Conservation (phyloP, 2,888 invertebrate genomes). For the Chloroclysta siterata region DNA sequence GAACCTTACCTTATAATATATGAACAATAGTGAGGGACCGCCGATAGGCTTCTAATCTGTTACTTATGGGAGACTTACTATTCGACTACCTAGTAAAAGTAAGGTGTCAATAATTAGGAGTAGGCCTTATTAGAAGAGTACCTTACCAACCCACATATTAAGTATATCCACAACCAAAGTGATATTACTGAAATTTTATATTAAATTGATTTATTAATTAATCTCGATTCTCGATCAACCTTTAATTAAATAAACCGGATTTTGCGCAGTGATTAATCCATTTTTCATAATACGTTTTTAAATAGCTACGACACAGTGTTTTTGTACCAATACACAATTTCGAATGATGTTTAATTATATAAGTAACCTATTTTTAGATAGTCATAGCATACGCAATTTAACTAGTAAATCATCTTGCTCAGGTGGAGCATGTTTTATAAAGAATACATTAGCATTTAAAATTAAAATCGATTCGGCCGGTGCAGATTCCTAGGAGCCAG, state of each 20-base stretch:
- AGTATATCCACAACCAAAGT: no score
- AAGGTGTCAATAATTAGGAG: no score
- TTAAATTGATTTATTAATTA: slow-evolving; percentile 1
- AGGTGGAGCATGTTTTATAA: slow-evolving; percentile 48
- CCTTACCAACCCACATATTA: no score
- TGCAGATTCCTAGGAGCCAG: slow-evolving; percentile 59
- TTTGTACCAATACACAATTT: slow-evolving; percentile 1
- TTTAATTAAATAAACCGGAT: slow-evolving; percentile 13
- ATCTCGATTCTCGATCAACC: neutral
- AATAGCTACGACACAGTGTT: no score
- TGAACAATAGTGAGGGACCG: no score
- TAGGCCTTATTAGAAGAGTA: no score
- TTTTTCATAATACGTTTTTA: slow-evolving; percentile 1
- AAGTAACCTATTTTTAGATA: slow-evolving; percentile 8
- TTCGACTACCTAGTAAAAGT: no score
- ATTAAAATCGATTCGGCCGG: slow-evolving; percentile 48
- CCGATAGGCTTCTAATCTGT: no score
- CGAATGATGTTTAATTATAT: neutral
- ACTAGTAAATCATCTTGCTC: slow-evolving; percentile 34
- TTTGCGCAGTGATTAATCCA: slow-evolving; percentile 7
- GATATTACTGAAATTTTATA: slow-evolving; percentile 5
- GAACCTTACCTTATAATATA: no score
- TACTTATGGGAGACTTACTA: no score
- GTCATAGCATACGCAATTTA: slow-evolving; percentile 19
- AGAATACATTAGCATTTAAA: slow-evolving; percentile 59